phyloP scores from a whole-genome alignment of 2,113 vertebrate species.

The Apteryx owenii region DNA sequence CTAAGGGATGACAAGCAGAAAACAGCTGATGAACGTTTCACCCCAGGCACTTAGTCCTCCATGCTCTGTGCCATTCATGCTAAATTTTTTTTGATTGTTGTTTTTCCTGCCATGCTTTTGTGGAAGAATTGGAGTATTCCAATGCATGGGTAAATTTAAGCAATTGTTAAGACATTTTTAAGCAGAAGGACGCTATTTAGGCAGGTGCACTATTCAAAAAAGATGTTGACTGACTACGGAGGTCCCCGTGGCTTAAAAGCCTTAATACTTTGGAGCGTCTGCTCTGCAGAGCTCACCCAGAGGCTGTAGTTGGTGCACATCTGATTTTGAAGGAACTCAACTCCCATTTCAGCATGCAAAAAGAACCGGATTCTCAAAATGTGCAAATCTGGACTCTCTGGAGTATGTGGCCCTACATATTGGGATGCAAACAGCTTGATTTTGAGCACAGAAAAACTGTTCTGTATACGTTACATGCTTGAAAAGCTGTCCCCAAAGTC shows the following conservation, averaged over 20 bases:
- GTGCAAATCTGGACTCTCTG: not conserved
- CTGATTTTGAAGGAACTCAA: not conserved
- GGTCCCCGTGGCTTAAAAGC: not conserved
- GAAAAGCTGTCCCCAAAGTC: not conserved
- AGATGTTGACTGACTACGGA: not conserved
- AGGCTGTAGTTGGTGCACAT: fast-evolving
- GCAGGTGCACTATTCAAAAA: not conserved
- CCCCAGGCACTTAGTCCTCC: fast-evolving
- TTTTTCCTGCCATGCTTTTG: not conserved
- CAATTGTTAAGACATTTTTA: not conserved
- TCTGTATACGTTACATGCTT: not conserved
- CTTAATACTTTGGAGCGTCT: not conserved
- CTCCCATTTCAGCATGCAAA: not conserved
- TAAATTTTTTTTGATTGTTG: not conserved
- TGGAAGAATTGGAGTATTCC: not conserved
- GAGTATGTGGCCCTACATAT: fast-evolving
- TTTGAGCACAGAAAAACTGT: not conserved
- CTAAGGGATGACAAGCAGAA: not conserved
- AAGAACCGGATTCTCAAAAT: not conserved
- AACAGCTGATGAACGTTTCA: not conserved
- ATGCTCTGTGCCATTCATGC: not conserved
- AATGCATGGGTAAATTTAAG: not conserved
- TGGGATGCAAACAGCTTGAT: not conserved
- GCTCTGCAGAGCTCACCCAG: not conserved
- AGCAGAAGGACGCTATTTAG: not conserved